Percentiles rank a stretch among this genome's conserved stretches.
phyloP scores from a whole-genome alignment of 2,888 invertebrate species.

The Drosophila sordidapex region DNA sequence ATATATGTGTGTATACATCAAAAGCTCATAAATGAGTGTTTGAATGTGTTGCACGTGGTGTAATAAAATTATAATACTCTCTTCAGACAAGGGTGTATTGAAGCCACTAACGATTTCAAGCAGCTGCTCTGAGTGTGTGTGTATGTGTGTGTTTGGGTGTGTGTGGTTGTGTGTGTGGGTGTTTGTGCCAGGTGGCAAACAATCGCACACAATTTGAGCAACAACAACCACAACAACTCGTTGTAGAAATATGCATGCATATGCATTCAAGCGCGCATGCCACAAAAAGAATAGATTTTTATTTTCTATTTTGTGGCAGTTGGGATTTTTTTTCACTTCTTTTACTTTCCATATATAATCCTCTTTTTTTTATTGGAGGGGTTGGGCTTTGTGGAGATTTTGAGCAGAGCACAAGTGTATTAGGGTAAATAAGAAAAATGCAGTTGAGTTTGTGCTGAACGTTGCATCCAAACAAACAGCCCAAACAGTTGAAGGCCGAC shows the following conservation, averaged over 20 bases:
- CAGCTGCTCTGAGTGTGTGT: slow-evolving; percentile 31
- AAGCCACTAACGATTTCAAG: slow-evolving; percentile 32
- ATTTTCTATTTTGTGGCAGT: slow-evolving; percentile 60
- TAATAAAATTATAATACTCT: slow-evolving; percentile 33
- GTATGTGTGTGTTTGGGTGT: slow-evolving; percentile 1
- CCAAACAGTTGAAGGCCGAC: slow-evolving; percentile 11
- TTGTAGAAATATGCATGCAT: slow-evolving; percentile 46
- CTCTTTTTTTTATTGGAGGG: neutral
- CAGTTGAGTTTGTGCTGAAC: slow-evolving; percentile 26
- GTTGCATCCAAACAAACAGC: slow-evolving; percentile 31
- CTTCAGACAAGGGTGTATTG: slow-evolving; percentile 3
- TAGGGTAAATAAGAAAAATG: slow-evolving; percentile 6
- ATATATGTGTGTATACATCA: slow-evolving; percentile 1
- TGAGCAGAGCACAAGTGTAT: slow-evolving; percentile 22
- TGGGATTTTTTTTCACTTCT: slow-evolving; percentile 15
- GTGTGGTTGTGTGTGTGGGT: neutral
- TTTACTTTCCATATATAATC: neutral
- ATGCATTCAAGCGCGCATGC: slow-evolving; percentile 47
- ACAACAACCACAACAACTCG: slow-evolving; percentile 23
- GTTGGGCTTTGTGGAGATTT: slow-evolving; percentile 13
- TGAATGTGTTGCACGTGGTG: slow-evolving; percentile 13
- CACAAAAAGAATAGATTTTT: slow-evolving; percentile 51
- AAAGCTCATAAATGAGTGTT: slow-evolving; percentile 3
- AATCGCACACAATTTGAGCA: slow-evolving; percentile 46
- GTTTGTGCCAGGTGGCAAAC: slow-evolving; percentile 55